Percentiles rank a stretch among this genome's conserved stretches.
phyloP scores from a whole-genome alignment of 2,797 vertebrate genomes.

The Austrolebias charrua region DNA sequence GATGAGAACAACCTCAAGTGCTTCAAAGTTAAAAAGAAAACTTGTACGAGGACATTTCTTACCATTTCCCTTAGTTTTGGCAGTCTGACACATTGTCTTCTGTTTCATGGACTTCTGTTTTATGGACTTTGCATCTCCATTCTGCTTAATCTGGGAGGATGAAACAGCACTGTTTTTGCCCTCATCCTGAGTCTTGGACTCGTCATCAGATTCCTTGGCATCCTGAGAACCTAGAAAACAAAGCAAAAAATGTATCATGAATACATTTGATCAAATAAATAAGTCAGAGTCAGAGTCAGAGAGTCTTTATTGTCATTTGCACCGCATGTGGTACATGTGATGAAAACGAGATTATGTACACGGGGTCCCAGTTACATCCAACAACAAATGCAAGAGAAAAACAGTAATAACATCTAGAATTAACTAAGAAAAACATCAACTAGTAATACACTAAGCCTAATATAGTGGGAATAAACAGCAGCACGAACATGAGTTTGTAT shows the following conservation, averaged over 20 bases:
- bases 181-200: slow-evolving; percentile 70
- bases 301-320: no score
- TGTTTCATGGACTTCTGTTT: slow-evolving; percentile 31
- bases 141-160: slow-evolving; percentile 51
- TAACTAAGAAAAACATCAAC: no score
- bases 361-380: no score
- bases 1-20: slow-evolving; percentile 1
- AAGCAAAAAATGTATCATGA: neutral
- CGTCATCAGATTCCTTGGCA: slow-evolving; percentile 52
- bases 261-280: no score
- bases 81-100: slow-evolving; percentile 34
- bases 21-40: slow-evolving; percentile 3
- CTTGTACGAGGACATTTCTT: slow-evolving; percentile 3
- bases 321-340: no score
- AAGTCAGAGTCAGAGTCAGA: no score
- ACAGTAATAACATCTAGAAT: no score
- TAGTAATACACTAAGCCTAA: no score
- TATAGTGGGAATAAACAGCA: no score
- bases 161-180: slow-evolving; percentile 52
- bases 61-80: slow-evolving; percentile 61
- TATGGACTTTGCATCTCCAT: slow-evolving; percentile 50
- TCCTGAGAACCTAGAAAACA: slow-evolving; percentile 59
- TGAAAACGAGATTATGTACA: no score
- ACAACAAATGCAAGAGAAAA: no score
- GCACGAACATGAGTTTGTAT: no score